Conservation (phyloP, 2,113 vertebrate genomes). For the Chloropsis cyanopogon region DNA sequence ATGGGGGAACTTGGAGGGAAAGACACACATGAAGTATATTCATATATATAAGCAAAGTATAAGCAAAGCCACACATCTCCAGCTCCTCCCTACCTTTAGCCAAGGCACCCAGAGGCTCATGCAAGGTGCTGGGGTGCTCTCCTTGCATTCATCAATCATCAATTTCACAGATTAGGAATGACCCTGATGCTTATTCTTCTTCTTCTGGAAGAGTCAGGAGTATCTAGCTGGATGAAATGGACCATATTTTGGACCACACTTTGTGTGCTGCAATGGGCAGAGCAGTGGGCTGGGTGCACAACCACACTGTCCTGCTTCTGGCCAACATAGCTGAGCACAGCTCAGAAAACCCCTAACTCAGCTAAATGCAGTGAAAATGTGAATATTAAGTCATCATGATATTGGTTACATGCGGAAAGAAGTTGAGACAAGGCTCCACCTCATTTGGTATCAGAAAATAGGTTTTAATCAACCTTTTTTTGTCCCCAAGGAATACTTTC, state of each 20-base stretch:
- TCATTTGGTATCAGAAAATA: not conserved
- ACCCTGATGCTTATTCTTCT: not conserved
- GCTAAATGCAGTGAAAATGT: not conserved
- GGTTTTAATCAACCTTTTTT: not conserved
- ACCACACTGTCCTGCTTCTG: fast-evolving
- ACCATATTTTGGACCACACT: not conserved
- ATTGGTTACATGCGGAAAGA: not conserved
- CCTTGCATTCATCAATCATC: not conserved
- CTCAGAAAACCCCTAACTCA: not conserved
- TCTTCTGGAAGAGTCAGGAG: not conserved
- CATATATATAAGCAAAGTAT: too few species aligned
- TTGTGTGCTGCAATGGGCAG: not conserved
- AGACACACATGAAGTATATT: not conserved
- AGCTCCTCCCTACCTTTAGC: not conserved
- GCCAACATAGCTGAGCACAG: fast-evolving
- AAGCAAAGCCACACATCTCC: not conserved
- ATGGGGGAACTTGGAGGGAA: not conserved
- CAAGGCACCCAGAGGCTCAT: not conserved
- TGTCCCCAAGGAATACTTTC: not conserved
- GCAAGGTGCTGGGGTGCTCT: not conserved
- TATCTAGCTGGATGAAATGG: not conserved
- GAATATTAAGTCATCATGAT: not conserved
- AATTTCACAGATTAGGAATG: not conserved
- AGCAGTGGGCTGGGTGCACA: not conserved
- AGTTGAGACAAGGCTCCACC: not conserved